A percentile compares a stretch with the other conserved stretches of the same genome.
phyloP scores from a whole-genome alignment of 2,113 vertebrate species.

The Epinephelus lanceolatus region DNA sequence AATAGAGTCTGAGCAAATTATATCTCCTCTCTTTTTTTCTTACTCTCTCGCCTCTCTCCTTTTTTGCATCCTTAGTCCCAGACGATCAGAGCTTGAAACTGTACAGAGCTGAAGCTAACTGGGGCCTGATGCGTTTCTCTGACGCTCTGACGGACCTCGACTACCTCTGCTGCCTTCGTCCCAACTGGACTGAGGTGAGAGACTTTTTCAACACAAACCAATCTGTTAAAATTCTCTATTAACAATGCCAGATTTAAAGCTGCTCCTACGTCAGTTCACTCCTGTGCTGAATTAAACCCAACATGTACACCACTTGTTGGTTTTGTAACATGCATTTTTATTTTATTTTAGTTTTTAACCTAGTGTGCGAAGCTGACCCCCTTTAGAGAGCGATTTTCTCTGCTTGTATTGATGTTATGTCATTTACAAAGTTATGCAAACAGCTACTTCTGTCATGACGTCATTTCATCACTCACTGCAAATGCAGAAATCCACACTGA shows the following conservation, averaged over 20 bases:
- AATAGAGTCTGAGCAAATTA: not conserved
- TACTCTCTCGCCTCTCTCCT: not conserved
- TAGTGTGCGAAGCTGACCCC: not conserved
- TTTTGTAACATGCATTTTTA: constrained; percentile 36
- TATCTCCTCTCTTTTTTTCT: not conserved
- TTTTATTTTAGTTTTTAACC: not conserved
- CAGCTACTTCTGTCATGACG: constrained; percentile 56
- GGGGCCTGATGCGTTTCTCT: constrained; percentile 74
- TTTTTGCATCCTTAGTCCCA: constrained; percentile 73
- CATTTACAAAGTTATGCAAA: constrained; percentile 65
- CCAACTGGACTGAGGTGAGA: constrained; percentile 86
- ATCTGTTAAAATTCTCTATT: not conserved
- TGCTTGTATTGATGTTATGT: constrained; percentile 60
- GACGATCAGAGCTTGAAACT: constrained; percentile 82
- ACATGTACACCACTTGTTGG: not conserved
- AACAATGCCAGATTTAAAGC: not conserved
- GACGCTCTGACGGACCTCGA: constrained; percentile 88
- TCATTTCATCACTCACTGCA: constrained; percentile 43
- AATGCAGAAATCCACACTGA: not conserved
- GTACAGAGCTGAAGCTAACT: constrained; percentile 84
- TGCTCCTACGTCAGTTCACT: not conserved
- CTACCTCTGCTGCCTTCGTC: constrained; percentile 84
- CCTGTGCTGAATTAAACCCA: not conserved
- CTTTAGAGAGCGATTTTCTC: constrained; percentile 4
- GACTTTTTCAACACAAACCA: not conserved